Evolutionary conservation across 2,797 vertebrate species (phyloP), one percentile per base, ranked within the genome.

Genomic region (Channallabes apus): DNA sequence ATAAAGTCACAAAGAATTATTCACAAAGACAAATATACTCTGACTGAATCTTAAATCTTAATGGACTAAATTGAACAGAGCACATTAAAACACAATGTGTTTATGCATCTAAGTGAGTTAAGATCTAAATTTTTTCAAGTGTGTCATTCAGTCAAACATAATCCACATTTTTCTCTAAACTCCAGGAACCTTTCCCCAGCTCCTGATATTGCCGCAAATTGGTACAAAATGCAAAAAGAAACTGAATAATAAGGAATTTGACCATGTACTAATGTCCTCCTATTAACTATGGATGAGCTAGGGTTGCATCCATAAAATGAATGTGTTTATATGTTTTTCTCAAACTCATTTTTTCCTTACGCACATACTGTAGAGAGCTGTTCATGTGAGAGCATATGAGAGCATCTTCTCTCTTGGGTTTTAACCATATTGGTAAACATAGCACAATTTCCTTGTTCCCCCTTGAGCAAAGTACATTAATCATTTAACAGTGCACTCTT

Each of bases 401-500:
- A 62, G 35, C 22, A 3, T 46, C 62, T 29, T 46, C 17, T 27
- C 29, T 76, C 32, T 14, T 59, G 76, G 56, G 29, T 12, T 80
- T 65, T 80, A 27, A 41, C 22, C 38, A 61, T 38, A 38, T 38
- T 38, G 64, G 62, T 65, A 51, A 62, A 64, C n/a, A 51, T 38
- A 18, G 14, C 78, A 29, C 68, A 84, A 85, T 86, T 75, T 54
- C 62, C 65, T 68, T 56, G 72, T 73, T 80, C 65, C 6, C 6
- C 24, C 56, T 65, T 51, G 64, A 69, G 73, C 86, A 41, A 78
- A 17, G 51, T 76, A 76, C 24, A 85, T 85, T 61, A 87, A 87
- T 83, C 72, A 59, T 62, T 58, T 73, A 72, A 76, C 35, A 61
- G 67, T 58, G 54, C 58, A 64, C 82, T 51, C 82, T 86, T 86